phyloP scores from a whole-genome alignment of 2,113 vertebrate genomes.

The Bujurquina vittata region DNA sequence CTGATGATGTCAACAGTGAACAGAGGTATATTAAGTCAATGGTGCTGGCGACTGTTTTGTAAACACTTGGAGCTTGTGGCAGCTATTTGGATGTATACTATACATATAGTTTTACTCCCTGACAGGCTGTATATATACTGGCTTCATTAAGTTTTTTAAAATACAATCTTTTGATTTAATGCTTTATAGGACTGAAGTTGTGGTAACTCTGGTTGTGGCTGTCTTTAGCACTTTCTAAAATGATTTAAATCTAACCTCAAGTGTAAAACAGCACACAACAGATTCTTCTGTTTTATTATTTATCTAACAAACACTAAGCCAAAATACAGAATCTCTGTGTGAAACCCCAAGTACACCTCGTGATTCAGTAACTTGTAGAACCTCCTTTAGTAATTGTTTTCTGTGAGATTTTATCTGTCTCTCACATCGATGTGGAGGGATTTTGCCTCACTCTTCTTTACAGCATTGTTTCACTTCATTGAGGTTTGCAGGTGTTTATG shows the following conservation, averaged over 20 bases:
- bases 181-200: neutral
- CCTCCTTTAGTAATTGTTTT: neutral
- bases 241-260: neutral
- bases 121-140: constrained; percentile 10
- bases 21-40: constrained; percentile 26
- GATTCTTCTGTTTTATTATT: neutral
- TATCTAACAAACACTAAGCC: neutral
- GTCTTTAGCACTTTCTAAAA: neutral
- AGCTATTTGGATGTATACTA: constrained; percentile 19
- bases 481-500: neutral
- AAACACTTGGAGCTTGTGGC: constrained; percentile 29
- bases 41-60: constrained; percentile 51
- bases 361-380: neutral
- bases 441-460: neutral
- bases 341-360: neutral
- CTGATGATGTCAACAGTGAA: constrained; percentile 25
- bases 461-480: neutral
- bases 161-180: neutral
- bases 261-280: neutral
- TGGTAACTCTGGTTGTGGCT: neutral
- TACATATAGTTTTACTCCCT: neutral
- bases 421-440: neutral
- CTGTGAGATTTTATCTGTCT: neutral
- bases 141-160: neutral
- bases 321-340: neutral